Evolutionary conservation across 2,113 vertebrate genomes (phyloP), one percentile per base, ranked within the genome.

Genomic region (Perccottus glenii): DNA sequence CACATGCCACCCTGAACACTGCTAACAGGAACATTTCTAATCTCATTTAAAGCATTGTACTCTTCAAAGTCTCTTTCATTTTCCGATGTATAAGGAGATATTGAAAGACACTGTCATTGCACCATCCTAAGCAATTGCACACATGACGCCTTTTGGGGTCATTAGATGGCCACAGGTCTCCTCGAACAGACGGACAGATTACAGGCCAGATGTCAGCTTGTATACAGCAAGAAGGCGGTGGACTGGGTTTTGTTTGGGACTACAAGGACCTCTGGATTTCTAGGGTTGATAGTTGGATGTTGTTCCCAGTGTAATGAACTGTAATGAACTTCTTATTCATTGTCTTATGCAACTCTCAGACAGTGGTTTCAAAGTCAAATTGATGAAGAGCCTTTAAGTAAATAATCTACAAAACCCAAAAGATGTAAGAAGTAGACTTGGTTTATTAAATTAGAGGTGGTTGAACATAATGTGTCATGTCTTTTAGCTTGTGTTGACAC

Each of bases 121-220:
- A 10, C 85, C 76, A 78, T 85, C 77, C 80, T 60, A 57, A 82
- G 75, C 77, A 83, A 91, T 85, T 87, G 71, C 67, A 77, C 52
- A 77, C 81, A 82, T 79, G 82, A 88, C 88, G 87, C 91, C 91
- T 82, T 86, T 79, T 60, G 73, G 83, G 86, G 81, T 87, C 87
- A 90, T 89, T 89, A 87, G 85, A 71, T 83, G 88, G 83, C 88
- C 88, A 38, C 88, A 89, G 85, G 83, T 82, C 85, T 87, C 80
- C 77, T 52, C 72, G 73, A n/a, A 88, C 80, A 89, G 88, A 89
- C 89, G 5, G 50, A 48, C 58, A 88, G 91, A 92, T 92, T 91
- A 92, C 89, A 92, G 90, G 80, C 79, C 76, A 77, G 73, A 77
- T 52, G 55, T 76, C 56, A 12, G 56, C 78, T 85, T 90, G 90